Evolutionary conservation across 2,797 vertebrate species (phyloP), one percentile per base, ranked within the genome.

Genomic region (Chrysocyon brachyurus): DNA sequence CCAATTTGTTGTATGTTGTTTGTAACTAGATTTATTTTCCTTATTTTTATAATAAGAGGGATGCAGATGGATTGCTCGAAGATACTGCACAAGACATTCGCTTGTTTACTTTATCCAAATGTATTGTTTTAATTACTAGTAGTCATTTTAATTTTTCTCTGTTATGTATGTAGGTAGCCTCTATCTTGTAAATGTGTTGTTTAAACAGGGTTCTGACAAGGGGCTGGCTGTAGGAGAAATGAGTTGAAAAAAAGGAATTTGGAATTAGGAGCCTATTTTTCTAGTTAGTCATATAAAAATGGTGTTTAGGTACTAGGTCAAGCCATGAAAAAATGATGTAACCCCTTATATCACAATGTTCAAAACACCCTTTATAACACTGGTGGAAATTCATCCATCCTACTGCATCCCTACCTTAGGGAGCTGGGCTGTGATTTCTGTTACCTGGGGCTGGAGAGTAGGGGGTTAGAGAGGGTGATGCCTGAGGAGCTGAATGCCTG

Each of bases 241-340:
- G 36, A 73, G 26, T 90, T 92, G 26, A 73, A 46, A 73, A 64
- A 83, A 86, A 54, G 24, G 21, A 81, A 87, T 83, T 91, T 86
- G 46, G n/a, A 86, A 92, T 94, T 94, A 72, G 33, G 59, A 91
- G 64, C 52, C 54, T 94, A 2, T 90, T 90, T 95, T 92, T 96
- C 31, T 40, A 83, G 0, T 46, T 87, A 83, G 19, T 96, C 66
- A 15, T 31, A 21, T 82, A 54, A 91, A 84, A 97, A 82, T 92
- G 66, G 3, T 92, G 22, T 94, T 94, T 90, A 61, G 16, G 22
- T 83, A 77, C 33, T 56, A 70, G 24, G 36, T 77, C 61, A 90
- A 56, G 85, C 49, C 56, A 73, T 95, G 81, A 81, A 95, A 75
- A 82, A 92, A 40, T 57, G 33, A 31, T 75, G 68, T 86, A 78